Base-by-base conservation (phyloP, 1,140 invertebrate species). In the Drosophila nasuta region DNA sequence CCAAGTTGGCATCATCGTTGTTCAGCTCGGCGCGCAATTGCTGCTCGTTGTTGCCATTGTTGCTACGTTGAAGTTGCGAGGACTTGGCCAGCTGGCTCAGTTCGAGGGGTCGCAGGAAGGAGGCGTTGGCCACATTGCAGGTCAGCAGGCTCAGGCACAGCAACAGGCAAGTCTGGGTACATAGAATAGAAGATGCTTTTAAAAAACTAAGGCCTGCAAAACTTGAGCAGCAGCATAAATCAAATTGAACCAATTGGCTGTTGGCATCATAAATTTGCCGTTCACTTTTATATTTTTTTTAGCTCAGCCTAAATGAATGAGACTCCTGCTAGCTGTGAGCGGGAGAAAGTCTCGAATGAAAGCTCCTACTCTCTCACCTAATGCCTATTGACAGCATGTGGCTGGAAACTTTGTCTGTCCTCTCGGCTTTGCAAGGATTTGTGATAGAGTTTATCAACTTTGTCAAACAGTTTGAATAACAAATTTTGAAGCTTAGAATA, bases 141-240 rank as follows among this genome's bases (percentile, higher is more conserved):
- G 78, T 81, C 49, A 91, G 65, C 59, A 91, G 74, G 68, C 80
- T 74, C 28, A 91, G 48, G 68, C 90, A 90, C 54, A 88, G 86
- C 86, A 89, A 85, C 72, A 89, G 60, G 75, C 77, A 89, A 52
- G 70, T 81, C 86, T 89, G 20, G 5, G 13, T 2, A 45, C 28
- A 54, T 11, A 1, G 41, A 8, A 20, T 25, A 71, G 54, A 51
- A 15, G n/a, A 28, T 48, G 0, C 35, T 38, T n/a, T 43, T 43
- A 43, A 15, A 41, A 28, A 41, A 28, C 49, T 52, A 11, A 5
- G 30, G 30, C 7, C 30, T 13, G 25, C 5, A 13, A 17, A 43
- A 43, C 15, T 43, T 58, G 30, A 35, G 20, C 58, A 35, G 46
- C 63, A 68, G 38, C 30, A 83, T 79, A 80, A 79, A 80, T 83